A percentile compares a stretch with the other conserved stretches of the same genome.
These are phyloP conservation scores for Terebella lapidaria DNA, from an alignment of 2,888 invertebrate genomes.

Conservation along the genomic window DNA sequence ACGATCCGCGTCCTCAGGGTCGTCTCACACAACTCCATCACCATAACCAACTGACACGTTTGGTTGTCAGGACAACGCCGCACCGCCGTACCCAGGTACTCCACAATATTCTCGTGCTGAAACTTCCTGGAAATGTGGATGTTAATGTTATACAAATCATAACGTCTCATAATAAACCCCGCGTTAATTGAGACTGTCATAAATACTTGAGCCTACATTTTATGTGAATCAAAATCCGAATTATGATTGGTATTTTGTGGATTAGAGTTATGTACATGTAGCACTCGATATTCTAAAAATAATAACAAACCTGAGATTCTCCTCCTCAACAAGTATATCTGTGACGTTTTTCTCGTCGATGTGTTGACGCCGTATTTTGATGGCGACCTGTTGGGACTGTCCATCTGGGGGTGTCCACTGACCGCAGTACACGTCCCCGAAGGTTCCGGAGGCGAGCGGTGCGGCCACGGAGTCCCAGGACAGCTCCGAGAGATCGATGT, in stretches of 20 bases:
- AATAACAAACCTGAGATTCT: slow-evolving; percentile 33
- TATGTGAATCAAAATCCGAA: no score
- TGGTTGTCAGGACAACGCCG: slow-evolving; percentile 16
- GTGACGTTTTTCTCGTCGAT: slow-evolving; percentile 13
- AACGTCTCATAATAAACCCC: no score
- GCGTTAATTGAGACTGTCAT: no score
- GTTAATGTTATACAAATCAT: no score
- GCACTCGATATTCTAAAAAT: no score
- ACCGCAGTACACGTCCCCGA: slow-evolving; percentile 36
- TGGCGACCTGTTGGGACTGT: neutral
- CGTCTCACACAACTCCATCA: slow-evolving; percentile 36
- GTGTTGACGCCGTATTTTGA: slow-evolving; percentile 12
- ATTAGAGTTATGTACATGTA: no score
- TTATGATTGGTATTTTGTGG: no score
- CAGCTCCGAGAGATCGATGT: slow-evolving; percentile 31
- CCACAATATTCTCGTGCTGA: slow-evolving; percentile 36
- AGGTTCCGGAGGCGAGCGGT: slow-evolving; percentile 35
- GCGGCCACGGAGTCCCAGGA: slow-evolving; percentile 23
- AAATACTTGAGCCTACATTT: no score
- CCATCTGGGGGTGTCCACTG: slow-evolving; percentile 4
- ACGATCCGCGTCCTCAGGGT: slow-evolving; percentile 32
- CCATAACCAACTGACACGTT: slow-evolving; percentile 27
- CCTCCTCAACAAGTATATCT: slow-evolving; percentile 33
- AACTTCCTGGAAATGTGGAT: slow-evolving; percentile 29
- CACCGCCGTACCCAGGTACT: slow-evolving; percentile 34